phyloP scores from a whole-genome alignment of 2,888 invertebrate species.

The Chesias legatella region DNA sequence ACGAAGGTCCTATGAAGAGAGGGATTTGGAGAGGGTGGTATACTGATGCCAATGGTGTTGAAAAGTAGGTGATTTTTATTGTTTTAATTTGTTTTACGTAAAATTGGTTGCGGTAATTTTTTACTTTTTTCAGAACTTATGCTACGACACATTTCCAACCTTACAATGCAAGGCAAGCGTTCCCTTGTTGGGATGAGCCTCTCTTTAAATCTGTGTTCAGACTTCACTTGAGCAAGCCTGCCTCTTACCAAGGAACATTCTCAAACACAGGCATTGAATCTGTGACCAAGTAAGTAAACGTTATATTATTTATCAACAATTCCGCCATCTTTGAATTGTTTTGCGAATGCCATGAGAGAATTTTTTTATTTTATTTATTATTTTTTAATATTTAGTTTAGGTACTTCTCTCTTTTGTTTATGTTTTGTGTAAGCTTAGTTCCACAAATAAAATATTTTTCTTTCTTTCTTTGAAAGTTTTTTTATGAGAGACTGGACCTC shows the following conservation, averaged over 20 bases:
- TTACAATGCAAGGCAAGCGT: conserved; percentile 88
- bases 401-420: too few species aligned
- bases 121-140: conserved; percentile 52
- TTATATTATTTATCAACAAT: not conserved
- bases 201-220: conserved; percentile 87
- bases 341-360: too few species aligned
- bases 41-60: conserved; percentile 48
- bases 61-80: conserved; percentile 43
- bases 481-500: too few species aligned
- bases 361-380: too few species aligned
- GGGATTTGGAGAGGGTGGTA: conserved; percentile 73
- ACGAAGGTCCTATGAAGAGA: conserved; percentile 69
- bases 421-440: too few species aligned
- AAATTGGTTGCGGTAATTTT: not conserved
- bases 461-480: too few species aligned
- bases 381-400: too few species aligned
- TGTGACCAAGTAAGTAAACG: conserved; percentile 39
- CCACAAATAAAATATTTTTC: too few species aligned
- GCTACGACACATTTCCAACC: conserved; percentile 89
- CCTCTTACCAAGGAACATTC: conserved; percentile 64
- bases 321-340: too few species aligned
- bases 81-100: not conserved
- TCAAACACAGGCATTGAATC: conserved; percentile 81
- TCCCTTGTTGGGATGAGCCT: conserved; percentile 94
- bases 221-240: conserved; percentile 82